Percentiles rank a stretch among this genome's conserved stretches.
Conservation (phyloP, 2,113 vertebrate genomes). For the Haplotaxodon microlepis region DNA sequence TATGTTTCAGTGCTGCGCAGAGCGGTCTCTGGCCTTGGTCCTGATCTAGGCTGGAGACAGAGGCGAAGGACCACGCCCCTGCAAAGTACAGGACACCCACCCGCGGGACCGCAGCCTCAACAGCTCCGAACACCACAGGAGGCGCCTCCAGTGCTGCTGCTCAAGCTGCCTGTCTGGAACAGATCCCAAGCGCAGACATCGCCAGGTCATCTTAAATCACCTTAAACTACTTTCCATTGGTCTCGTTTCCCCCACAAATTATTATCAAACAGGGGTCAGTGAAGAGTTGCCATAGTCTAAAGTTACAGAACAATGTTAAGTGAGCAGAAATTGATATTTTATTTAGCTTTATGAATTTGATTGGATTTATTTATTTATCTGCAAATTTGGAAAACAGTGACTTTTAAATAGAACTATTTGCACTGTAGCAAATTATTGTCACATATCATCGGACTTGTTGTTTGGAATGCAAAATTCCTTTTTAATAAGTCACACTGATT, state of each 20-base stretch:
- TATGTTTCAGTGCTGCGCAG: neutral
- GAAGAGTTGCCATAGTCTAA: neutral
- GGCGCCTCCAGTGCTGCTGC: neutral
- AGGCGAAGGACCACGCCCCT: conserved; percentile 27
- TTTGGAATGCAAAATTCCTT: neutral
- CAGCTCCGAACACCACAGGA: neutral
- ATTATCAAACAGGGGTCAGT: neutral
- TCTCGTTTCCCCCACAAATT: neutral
- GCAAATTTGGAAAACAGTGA: neutral
- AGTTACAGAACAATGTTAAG: neutral
- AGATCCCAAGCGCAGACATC: neutral
- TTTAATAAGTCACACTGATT: neutral
- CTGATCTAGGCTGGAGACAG: conserved; percentile 2
- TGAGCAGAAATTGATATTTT: neutral
- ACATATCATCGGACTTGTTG: neutral
- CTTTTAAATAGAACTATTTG: neutral
- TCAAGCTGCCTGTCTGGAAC: neutral
- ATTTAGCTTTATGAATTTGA: neutral
- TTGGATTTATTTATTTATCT: neutral
- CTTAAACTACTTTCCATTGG: too few species aligned
- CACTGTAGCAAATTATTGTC: neutral
- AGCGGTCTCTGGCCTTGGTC: conserved; percentile 37
- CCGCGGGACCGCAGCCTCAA: conserved; percentile 17
- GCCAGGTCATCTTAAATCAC: neutral
- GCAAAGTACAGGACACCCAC: neutral